Conservation (phyloP, 1,140 invertebrate genomes). For the Papilio glaucus region DNA sequence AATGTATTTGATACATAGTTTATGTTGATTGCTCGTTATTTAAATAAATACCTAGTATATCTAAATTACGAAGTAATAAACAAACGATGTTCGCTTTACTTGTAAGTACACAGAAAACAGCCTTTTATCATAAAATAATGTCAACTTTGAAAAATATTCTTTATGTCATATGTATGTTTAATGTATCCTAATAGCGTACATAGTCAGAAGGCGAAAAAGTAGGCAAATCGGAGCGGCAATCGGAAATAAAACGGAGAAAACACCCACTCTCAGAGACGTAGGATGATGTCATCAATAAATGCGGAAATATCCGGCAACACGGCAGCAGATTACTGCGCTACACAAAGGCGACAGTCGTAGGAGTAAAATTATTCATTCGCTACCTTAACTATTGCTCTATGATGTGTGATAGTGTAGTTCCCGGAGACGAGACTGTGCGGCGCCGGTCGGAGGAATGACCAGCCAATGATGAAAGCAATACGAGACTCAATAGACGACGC, state of each 20-base stretch:
- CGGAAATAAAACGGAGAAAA: constrained; percentile 10
- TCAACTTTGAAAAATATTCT: no score
- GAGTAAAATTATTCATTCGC: constrained; percentile 31
- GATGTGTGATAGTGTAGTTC: constrained; percentile 50
- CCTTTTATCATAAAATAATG: no score
- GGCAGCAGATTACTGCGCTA: constrained; percentile 2
- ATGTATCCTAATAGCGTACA: no score
- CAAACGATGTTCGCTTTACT: no score
- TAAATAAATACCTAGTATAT: no score
- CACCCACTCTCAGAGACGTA: background rate
- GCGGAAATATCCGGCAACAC: constrained; percentile 5
- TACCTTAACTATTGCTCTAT: constrained; percentile 48
- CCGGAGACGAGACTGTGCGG: constrained; percentile 54
- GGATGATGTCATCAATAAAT: constrained; percentile 9
- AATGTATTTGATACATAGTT: constrained; percentile 19
- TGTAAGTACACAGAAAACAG: no score
- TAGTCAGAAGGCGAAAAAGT: no score
- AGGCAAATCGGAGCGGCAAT: no score
- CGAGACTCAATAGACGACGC: constrained; percentile 23
- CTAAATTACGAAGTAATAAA: no score
- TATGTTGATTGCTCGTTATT: background rate
- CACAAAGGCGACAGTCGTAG: constrained; percentile 18
- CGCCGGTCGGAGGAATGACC: constrained; percentile 67
- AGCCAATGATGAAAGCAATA: constrained; percentile 52
- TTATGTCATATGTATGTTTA: no score